Evolutionary conservation across 2,113 vertebrate species (phyloP), one percentile per base, ranked within the genome.

Genomic region (Vulpes lagopus): DNA sequence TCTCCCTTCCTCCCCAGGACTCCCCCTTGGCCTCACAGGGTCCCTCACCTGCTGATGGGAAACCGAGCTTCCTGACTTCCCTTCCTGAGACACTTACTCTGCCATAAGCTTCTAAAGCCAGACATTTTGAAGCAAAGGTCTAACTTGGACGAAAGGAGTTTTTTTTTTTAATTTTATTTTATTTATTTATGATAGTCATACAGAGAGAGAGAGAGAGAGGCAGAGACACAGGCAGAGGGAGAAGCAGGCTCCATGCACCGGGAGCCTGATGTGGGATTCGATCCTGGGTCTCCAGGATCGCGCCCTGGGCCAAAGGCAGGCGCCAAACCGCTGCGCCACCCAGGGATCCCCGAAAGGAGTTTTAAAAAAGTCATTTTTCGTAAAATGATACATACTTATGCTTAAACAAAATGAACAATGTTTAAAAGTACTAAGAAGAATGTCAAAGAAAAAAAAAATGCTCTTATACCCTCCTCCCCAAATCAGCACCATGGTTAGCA

Each of bases 341-440:
- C 35, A 35, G 35, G 35, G 35, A 35, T 35, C 35, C 35, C 35
- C 35, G 12, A 83, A 97, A 55, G 27, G 4, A 20, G 30, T 0
- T 55, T 74, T 53, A 32, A n/a, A 32, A 32, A 62, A 11, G 79
- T 57, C 35, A 67, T 20, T 43, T 89, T 89, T 49, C 49, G 79
- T 80, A 53, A 92, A 94, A 89, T 65, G 20, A 53, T 73, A 84
- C 19, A 11, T 27, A 19, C 64, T 30, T 71, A 32, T 71, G 69
- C 53, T 79, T 81, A 67, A 85, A 94, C 89, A 30, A 74, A 30
- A 0, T 22, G 73, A 87, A 59, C 25, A 23, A 62, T 35, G 16
- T 32, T 60, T 73, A 20, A 80, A 91, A 64, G 23, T 32, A 15
- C 59, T 92, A 86, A 91, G 55, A 73, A 90, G 60, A 51, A 88